Evolutionary conservation across 2,797 vertebrate species (phyloP).

Genomic region (Geotrypetes seraphini): DNA sequence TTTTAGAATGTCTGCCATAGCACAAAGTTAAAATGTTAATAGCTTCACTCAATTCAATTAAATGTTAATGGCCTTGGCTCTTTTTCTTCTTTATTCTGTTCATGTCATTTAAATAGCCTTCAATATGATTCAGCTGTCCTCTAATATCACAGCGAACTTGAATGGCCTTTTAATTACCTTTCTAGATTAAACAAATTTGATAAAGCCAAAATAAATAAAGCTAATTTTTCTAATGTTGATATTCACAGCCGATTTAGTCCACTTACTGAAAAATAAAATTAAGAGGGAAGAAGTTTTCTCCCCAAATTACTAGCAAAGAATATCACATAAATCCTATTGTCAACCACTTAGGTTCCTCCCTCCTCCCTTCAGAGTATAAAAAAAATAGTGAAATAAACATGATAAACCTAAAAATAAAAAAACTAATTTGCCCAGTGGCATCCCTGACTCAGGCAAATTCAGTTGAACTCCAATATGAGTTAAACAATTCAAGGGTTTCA

Average conservation of each 20-base stretch:
- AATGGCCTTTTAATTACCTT: constrained; percentile 37
- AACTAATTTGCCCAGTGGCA: too few relatives aligned
- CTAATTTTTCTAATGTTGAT: constrained; percentile 29
- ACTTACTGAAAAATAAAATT: constrained; percentile 18
- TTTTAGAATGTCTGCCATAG: constrained; percentile 31
- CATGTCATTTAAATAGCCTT: constrained; percentile 24
- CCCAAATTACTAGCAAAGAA: too few relatives aligned
- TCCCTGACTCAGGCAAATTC: too few relatives aligned
- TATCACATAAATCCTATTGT: too few relatives aligned
- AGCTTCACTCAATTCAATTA: constrained; percentile 38
- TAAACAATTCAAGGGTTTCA: too few relatives aligned
- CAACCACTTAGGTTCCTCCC: too few relatives aligned
- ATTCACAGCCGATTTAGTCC: constrained; percentile 23
- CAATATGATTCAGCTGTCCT: constrained; percentile 35
- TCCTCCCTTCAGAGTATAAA: too few relatives aligned
- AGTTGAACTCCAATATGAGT: too few relatives aligned
- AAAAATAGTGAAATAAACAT: too few relatives aligned
- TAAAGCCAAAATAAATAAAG: constrained; percentile 37
- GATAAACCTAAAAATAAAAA: too few relatives aligned
- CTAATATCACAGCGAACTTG: constrained; percentile 28
- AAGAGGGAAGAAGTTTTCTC: constrained; percentile 19
- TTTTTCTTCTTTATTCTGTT: constrained; percentile 27
- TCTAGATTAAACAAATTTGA: constrained; percentile 25
- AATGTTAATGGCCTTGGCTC: constrained; percentile 35
- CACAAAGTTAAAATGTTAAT: constrained; percentile 36